phyloP scores from a whole-genome alignment of 2,113 vertebrate species.

The Gnathonemus echidnorhynchus region DNA sequence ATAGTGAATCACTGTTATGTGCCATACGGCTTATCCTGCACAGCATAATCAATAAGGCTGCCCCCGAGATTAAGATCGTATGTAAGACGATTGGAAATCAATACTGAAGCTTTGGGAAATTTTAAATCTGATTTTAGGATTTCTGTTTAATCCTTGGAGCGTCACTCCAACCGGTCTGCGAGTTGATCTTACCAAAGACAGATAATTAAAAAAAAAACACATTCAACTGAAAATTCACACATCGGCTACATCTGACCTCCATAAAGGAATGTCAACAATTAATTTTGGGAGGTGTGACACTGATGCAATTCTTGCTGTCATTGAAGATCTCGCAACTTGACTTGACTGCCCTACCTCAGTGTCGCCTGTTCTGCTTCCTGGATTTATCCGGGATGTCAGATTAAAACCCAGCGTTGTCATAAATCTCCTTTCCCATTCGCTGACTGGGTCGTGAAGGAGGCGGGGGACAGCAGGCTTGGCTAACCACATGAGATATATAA shows the following conservation, averaged over 20 bases:
- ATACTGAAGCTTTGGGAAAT: conserved; percentile 26
- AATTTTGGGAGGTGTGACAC: not conserved
- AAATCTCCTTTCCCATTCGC: conserved; percentile 80
- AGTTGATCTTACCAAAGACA: conserved; percentile 10
- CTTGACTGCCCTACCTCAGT: conserved; percentile 54
- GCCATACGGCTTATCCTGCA: conserved; percentile 42
- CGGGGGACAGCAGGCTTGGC: conserved; percentile 42
- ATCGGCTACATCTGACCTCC: not conserved
- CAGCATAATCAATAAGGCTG: conserved; percentile 62
- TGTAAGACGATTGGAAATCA: conserved; percentile 45
- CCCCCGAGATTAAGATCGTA: conserved; percentile 51
- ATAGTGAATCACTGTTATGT: not conserved
- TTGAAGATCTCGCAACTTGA: conserved; percentile 46
- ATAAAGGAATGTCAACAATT: not conserved
- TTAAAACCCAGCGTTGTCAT: conserved; percentile 79
- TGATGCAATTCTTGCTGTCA: conserved; percentile 4
- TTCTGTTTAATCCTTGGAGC: conserved; percentile 12
- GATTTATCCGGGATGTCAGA: conserved; percentile 78
- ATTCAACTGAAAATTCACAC: not conserved
- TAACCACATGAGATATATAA: conserved; percentile 56
- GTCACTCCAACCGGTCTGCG: not conserved
- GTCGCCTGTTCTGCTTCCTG: conserved; percentile 63
- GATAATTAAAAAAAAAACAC: not conserved
- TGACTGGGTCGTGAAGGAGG: conserved; percentile 51
- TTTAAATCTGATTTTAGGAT: conserved; percentile 51